A percentile compares a stretch with the other conserved stretches of the same genome.
Conservation (phyloP, 1,140 invertebrate species). For the Neodiprion lecontei region DNA sequence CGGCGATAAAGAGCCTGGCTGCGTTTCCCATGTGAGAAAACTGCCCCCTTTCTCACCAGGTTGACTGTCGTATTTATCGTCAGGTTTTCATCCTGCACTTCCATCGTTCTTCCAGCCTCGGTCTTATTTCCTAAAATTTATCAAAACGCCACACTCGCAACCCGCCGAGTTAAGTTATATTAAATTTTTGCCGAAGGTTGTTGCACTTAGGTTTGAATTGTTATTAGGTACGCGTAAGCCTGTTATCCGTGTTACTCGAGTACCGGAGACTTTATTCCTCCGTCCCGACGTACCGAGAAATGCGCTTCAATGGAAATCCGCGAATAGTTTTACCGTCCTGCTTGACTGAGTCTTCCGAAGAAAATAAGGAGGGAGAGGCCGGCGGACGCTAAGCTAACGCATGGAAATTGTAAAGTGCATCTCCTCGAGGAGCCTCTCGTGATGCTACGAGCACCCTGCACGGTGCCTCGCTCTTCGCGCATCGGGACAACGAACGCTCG, state of each 20-base stretch:
- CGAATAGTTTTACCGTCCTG: background rate
- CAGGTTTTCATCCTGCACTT: background rate
- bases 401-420: slow-evolving; percentile 7
- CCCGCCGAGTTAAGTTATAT: no score
- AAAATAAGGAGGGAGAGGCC: background rate
- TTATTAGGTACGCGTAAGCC: no score
- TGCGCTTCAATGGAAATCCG: background rate
- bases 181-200: no score
- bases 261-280: background rate
- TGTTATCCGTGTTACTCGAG: no score
- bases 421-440: background rate
- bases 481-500: background rate
- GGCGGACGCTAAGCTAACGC: background rate
- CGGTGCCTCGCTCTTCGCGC: no score
- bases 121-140: background rate
- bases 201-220: no score
- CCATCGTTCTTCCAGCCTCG: background rate
- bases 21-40: background rate
- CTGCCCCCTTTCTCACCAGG: background rate
- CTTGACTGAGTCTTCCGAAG: background rate
- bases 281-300: background rate
- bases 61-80: background rate
- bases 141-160: background rate
- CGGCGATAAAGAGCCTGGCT: background rate
- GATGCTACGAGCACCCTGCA: no score